Base-by-base conservation (phyloP, 2,888 invertebrate species). In the Sphinx pinastri region DNA sequence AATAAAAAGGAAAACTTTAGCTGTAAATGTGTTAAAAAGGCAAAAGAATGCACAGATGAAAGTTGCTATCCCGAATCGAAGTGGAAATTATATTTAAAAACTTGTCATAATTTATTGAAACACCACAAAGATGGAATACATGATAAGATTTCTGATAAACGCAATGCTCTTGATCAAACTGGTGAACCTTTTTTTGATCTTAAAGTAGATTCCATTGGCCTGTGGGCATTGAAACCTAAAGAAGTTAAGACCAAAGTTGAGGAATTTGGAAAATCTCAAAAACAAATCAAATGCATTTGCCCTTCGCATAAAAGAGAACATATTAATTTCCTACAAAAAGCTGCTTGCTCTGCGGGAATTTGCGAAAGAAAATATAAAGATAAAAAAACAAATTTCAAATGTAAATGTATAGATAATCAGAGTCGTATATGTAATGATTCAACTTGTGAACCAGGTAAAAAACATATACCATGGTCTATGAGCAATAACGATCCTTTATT, bases 171-270 rank as follows among this genome's bases (percentile, higher is more conserved):
- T 47, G 73, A 77, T 71, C 76, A 77, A 72, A 74, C 75, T n/a
- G 72, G 70, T 13, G 77, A 77, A 66, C 77, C 80, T 5, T 66
- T 77, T 71, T 79, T 84, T 63, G 78, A 78, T 72, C 75, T 84
- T 47, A 80, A 79, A 76, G 77, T 84, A 31, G 76, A 81, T 78
- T 70, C 80, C 13, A 63, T 71, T 11, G 72, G 80, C 67, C 78
- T 81, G 75, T 74, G 76, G n/a, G 70, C 83, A 10, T 59, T 81
- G 19, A 84, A 84, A 73, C 71, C 79, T 13, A 63, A 54, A 38
- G 83, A 83, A 72, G 71, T 83, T 54, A 76, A 75, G 72, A 60
- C 72, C 38, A 80, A 78, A 70, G 10, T 72, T 79, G 49, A 83
- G 81, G 71, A 69, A 74, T 45, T 72, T 58, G 55, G 84, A 79